phyloP scores from a whole-genome alignment of 2,888 invertebrate genomes.

The Thecocarcelia acutangulata region DNA sequence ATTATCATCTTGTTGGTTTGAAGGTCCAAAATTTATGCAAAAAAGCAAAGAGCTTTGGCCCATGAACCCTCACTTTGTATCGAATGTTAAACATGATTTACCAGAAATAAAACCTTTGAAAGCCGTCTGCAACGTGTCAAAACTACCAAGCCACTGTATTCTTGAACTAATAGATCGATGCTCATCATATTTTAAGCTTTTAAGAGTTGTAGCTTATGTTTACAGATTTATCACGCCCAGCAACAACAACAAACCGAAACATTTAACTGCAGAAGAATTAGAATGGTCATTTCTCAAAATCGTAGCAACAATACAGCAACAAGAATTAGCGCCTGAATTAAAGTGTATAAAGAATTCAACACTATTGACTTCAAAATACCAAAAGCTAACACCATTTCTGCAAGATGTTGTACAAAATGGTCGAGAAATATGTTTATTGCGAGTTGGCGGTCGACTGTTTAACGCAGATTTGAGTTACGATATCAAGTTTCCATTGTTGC shows the following conservation, averaged over 20 bases:
- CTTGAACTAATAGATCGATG: conserved; percentile 7
- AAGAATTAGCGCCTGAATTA: not conserved
- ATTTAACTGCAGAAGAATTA: conserved; percentile 7
- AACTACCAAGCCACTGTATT: not conserved
- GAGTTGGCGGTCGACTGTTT: too few relatives aligned
- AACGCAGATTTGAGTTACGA: too few relatives aligned
- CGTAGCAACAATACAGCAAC: conserved; percentile 20
- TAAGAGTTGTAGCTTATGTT: conserved; percentile 23
- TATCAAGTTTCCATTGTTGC: conserved; percentile 68
- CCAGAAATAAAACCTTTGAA: conserved; percentile 11
- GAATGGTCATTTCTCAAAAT: conserved; percentile 29
- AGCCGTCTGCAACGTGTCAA: not conserved
- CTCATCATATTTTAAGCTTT: conserved; percentile 21
- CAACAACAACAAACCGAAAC: too few relatives aligned
- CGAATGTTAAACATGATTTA: not conserved
- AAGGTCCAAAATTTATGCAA: conserved; percentile 16
- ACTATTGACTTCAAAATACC: not conserved
- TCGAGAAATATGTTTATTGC: conserved; percentile 45
- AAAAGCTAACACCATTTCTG: too few relatives aligned
- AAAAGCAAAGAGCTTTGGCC: not conserved
- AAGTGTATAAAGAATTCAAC: not conserved
- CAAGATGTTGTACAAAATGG: not conserved
- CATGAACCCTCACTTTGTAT: conserved; percentile 1
- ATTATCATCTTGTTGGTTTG: conserved; percentile 37
- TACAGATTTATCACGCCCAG: conserved; percentile 25